Conservation (phyloP, 2,888 invertebrate species). For the Oscheius sp. region DNA sequence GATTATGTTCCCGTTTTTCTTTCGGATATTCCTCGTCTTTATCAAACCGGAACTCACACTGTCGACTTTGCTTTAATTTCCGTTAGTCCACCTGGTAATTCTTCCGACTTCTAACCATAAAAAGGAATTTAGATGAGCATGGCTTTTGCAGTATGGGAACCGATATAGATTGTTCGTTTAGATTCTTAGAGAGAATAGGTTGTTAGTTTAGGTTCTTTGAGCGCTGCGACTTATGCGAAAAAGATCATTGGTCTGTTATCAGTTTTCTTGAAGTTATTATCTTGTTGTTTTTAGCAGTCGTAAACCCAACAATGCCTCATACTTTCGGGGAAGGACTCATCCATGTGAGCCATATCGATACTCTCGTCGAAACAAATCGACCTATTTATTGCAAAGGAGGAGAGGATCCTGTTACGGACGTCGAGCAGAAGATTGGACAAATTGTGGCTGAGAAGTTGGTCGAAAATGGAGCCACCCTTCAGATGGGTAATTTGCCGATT, state of each 20-base stretch:
- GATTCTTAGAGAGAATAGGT: no score
- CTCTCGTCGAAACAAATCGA: constrained; percentile 76
- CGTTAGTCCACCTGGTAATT: constrained; percentile 48
- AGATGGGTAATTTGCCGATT: constrained; percentile 76
- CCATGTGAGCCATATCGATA: constrained; percentile 89
- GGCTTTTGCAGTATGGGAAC: constrained; percentile 93
- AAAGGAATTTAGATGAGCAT: constrained; percentile 78
- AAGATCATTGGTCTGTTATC: constrained; percentile 80
- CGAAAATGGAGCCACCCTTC: constrained; percentile 88
- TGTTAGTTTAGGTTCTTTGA: no score
- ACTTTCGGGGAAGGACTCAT: constrained; percentile 92
- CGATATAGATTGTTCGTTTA: constrained; percentile 88
- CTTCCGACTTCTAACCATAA: background rate
- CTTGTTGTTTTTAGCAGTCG: constrained; percentile 75
- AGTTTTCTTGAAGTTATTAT: background rate
- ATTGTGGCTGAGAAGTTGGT: constrained; percentile 88
- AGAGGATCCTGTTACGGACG: background rate
- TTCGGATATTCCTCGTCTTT: constrained; percentile 88
- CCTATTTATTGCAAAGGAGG: constrained; percentile 29
- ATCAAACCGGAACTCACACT: constrained; percentile 81
- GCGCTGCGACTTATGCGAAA: constrained; percentile 85
- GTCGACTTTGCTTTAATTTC: constrained; percentile 75
- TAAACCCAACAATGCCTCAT: constrained; percentile 88
- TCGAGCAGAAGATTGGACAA: constrained; percentile 31
- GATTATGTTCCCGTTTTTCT: constrained; percentile 90